Conservation (phyloP, 2,113 vertebrate genomes). For the Murina feae region DNA sequence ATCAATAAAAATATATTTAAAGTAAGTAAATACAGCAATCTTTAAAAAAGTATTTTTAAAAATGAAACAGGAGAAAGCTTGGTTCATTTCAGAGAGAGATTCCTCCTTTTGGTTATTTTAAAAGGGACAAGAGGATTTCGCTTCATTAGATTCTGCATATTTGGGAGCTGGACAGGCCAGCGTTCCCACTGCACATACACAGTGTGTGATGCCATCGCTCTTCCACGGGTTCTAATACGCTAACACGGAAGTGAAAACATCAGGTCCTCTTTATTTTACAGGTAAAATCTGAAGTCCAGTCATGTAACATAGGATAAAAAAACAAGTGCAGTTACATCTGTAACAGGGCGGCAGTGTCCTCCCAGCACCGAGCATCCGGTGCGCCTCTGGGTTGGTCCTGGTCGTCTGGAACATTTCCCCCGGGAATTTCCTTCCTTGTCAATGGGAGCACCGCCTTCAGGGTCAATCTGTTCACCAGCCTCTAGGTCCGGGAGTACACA, state of each 20-base stretch:
- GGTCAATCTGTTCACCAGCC: neutral
- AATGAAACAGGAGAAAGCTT: neutral
- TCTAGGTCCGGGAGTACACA: neutral
- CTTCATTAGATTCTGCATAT: neutral
- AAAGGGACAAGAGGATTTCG: neutral
- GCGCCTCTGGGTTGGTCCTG: neutral
- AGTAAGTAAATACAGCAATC: neutral
- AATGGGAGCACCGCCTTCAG: constrained; percentile 23
- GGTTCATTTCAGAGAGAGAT: neutral
- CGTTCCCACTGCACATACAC: accelerated
- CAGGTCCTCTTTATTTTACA: constrained; percentile 57
- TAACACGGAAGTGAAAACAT: constrained; percentile 36
- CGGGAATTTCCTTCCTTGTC: constrained; percentile 18
- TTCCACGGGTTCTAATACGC: neutral
- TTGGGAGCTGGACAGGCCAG: neutral
- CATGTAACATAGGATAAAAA: constrained; percentile 29
- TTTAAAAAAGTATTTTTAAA: neutral
- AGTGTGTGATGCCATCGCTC: neutral
- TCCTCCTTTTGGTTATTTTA: neutral
- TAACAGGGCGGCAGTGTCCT: neutral
- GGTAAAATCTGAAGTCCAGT: constrained; percentile 37
- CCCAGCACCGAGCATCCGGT: neutral
- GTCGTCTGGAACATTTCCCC: neutral
- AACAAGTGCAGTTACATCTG: neutral
- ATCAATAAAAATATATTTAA: too few species aligned